These are phyloP conservation scores for Macrotrachela quadricornifera DNA, from an alignment of 1,140 invertebrate genomes.

Conservation along the genomic window DNA sequence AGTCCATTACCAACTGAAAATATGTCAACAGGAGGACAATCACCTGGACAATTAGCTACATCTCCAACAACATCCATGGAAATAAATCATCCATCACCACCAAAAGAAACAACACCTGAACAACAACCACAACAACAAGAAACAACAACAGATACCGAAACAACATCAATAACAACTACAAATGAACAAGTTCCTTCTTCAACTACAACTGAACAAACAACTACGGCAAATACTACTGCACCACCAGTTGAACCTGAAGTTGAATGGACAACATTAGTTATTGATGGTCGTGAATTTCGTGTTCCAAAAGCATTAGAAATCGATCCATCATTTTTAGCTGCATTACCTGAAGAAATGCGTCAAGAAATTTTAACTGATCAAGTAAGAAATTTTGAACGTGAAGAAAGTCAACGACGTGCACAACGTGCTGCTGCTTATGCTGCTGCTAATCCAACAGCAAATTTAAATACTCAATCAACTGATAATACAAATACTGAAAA, in stretches of 20 bases:
- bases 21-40: no score
- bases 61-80: no score
- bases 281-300: neutral
- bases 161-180: neutral
- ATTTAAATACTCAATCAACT: slow-evolving; percentile 7
- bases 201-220: neutral
- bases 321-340: slow-evolving; percentile 73
- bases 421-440: slow-evolving; percentile 14
- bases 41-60: no score
- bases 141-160: neutral
- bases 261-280: neutral
- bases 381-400: slow-evolving; percentile 34
- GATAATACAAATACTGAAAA: slow-evolving; percentile 8
- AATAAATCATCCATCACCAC: no score
- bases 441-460: neutral
- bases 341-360: slow-evolving; percentile 68
- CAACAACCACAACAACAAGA: neutral
- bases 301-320: slow-evolving; percentile 28
- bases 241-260: slow-evolving; percentile 1
- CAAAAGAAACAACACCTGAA: neutral
- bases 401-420: slow-evolving; percentile 21
- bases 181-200: neutral
- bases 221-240: slow-evolving; percentile 9
- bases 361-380: slow-evolving; percentile 72
- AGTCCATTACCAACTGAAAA: no score